A percentile compares a stretch with the other conserved stretches of the same genome.
Evolutionary conservation across 2,113 vertebrate genomes (phyloP).

Genomic region (Dolichallabes microphthalmus): DNA sequence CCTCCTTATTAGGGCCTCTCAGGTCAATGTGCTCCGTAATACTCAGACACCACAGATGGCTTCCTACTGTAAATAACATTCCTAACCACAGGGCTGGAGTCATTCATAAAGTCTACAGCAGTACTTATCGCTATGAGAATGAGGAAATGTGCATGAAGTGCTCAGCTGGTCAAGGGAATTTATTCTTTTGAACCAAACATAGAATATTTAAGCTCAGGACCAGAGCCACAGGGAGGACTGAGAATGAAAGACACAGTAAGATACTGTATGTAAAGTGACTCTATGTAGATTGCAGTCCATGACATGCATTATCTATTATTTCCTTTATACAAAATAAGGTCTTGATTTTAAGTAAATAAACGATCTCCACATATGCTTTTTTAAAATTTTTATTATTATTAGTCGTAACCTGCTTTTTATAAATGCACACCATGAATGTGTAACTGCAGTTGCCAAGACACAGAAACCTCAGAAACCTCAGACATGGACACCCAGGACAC

Average conservation of each 20-base stretch:
- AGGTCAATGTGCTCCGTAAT: not conserved
- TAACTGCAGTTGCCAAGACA: not conserved
- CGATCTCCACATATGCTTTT: not conserved
- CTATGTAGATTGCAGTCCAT: not conserved
- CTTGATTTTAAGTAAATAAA: not conserved
- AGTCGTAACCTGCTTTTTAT: not conserved
- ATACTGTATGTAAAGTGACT: not conserved
- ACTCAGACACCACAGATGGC: not conserved
- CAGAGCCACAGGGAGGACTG: not conserved
- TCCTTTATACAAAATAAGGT: not conserved
- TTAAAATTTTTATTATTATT: not conserved
- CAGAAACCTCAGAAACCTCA: not conserved
- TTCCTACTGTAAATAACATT: conserved; percentile 37
- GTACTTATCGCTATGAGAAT: not conserved
- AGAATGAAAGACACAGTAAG: not conserved
- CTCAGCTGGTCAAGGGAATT: not conserved
- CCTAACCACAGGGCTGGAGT: not conserved
- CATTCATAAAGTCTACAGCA: conserved; percentile 25
- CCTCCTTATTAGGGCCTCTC: conserved; percentile 21
- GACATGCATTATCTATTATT: not conserved
- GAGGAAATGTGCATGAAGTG: not conserved
- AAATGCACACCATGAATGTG: not conserved
- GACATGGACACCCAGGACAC: not conserved
- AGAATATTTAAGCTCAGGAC: not conserved
- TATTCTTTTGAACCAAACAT: not conserved